Evolutionary conservation across 2,797 vertebrate species (phyloP).

Genomic region (Argentina silus): DNA sequence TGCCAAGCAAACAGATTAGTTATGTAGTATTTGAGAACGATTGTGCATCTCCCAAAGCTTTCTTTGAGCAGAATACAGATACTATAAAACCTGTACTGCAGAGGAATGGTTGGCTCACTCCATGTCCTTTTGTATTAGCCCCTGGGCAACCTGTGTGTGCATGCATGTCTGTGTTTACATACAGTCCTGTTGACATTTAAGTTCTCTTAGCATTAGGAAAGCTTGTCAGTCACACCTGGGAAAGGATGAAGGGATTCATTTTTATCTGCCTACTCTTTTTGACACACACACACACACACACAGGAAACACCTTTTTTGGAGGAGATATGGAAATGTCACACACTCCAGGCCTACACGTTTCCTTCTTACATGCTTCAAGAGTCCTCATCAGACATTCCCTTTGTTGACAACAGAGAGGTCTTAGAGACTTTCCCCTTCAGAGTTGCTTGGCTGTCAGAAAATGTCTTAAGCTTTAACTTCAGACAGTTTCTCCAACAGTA

Average conservation of each 20-base stretch:
- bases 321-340: background rate
- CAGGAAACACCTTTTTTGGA: too few species aligned
- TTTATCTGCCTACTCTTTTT: background rate
- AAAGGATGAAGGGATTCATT: background rate
- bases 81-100: background rate
- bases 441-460: constrained; percentile 3
- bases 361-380: constrained; percentile 3
- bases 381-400: background rate
- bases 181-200: too few species aligned
- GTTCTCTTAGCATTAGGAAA: background rate
- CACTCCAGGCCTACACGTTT: background rate
- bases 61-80: too few species aligned
- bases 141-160: too few species aligned
- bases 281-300: too few species aligned
- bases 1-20: too few species aligned
- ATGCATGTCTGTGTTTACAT: background rate
- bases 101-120: too few species aligned
- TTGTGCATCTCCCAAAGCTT: too few species aligned
- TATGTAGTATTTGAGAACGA: too few species aligned
- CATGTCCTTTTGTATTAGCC: too few species aligned
- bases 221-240: background rate
- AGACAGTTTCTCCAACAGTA: constrained; percentile 2
- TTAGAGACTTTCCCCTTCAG: too few species aligned
- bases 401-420: background rate
- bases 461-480: constrained; percentile 4